These are phyloP conservation scores for Heliconius sara DNA, from an alignment of 2,888 invertebrate species.

Conservation along the genomic window DNA sequence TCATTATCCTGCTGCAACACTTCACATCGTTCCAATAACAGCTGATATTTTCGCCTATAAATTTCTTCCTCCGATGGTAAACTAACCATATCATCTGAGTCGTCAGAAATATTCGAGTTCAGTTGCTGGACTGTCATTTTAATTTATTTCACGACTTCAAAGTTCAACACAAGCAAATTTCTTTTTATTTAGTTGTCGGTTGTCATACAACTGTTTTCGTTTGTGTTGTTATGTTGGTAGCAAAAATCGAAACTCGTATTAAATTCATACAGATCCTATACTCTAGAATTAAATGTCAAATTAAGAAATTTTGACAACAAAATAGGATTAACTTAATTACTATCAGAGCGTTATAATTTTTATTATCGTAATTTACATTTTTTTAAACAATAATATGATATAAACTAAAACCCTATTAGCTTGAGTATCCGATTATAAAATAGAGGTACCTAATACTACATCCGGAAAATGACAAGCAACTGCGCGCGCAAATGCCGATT, in stretches of 20 bases:
- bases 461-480: slow-evolving; percentile 44
- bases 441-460: background rate
- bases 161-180: slow-evolving; percentile 77
- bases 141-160: slow-evolving; percentile 80
- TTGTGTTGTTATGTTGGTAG: slow-evolving; percentile 46
- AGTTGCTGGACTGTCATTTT: slow-evolving; percentile 84
- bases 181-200: slow-evolving; percentile 68
- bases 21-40: slow-evolving; percentile 89
- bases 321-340: background rate
- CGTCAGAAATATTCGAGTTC: slow-evolving; percentile 83
- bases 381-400: background rate
- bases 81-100: slow-evolving; percentile 82
- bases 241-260: slow-evolving; percentile 38
- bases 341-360: background rate
- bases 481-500: slow-evolving; percentile 45
- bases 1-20: slow-evolving; percentile 91
- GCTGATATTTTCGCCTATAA: slow-evolving; percentile 89
- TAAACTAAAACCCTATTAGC: background rate
- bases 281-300: background rate
- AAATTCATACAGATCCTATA: background rate
- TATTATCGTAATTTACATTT: background rate
- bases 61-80: slow-evolving; percentile 86
- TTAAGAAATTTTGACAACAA: background rate
- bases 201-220: slow-evolving; percentile 48
- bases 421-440: slow-evolving; percentile 14